Percentiles rank a stretch among this genome's conserved stretches.
Conservation (phyloP, 2,797 vertebrate genomes). For the Ctenosaura bakeri region DNA sequence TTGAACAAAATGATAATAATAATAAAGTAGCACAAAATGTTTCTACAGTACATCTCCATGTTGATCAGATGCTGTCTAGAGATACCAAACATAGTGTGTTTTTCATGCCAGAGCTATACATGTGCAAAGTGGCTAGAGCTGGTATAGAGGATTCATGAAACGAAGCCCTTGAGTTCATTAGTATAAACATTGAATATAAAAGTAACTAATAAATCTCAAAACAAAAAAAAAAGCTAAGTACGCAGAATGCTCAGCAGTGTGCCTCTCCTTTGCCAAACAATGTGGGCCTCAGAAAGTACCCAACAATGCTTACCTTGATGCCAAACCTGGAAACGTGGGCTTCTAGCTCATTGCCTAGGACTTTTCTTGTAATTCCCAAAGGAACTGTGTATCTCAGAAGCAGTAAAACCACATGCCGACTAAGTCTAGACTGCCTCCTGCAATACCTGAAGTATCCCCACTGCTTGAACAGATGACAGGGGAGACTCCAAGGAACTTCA, state of each 20-base stretch:
- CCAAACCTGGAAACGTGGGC: not conserved
- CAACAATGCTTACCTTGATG: not conserved
- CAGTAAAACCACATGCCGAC: not conserved
- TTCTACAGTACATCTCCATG: not conserved
- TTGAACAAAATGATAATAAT: no score
- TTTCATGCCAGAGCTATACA: not conserved
- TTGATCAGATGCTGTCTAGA: not conserved
- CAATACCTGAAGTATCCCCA: not conserved
- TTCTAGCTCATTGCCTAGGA: not conserved
- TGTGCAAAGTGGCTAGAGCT: not conserved
- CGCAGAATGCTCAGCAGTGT: no score
- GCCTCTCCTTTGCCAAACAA: not conserved
- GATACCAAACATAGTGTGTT: not conserved
- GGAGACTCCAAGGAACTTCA: not conserved
- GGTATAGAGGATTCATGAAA: not conserved
- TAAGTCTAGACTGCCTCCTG: not conserved
- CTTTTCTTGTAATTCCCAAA: not conserved
- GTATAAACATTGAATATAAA: not conserved
- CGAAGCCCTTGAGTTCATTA: not conserved
- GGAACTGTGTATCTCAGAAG: not conserved
- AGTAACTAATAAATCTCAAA: not conserved
- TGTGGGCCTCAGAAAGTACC: not conserved
- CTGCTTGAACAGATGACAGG: not conserved
- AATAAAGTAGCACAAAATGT: not conserved
- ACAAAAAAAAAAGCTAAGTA: no score